Percentiles rank a stretch among this genome's conserved stretches.
Conservation (phyloP, 2,888 invertebrate genomes). For the Platycnemis pennipes region DNA sequence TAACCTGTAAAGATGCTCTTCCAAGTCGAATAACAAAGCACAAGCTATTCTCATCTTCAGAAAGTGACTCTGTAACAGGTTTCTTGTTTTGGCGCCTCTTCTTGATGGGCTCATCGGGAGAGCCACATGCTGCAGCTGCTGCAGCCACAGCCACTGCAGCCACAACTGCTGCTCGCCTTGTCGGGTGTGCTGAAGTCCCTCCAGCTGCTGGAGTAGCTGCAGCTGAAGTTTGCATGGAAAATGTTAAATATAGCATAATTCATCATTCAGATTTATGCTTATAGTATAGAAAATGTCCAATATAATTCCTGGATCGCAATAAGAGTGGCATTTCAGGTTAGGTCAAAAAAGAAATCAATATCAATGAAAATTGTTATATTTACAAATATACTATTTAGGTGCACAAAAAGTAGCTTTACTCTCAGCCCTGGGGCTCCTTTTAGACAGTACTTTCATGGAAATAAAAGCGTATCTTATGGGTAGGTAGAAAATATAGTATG, state of each 20-base stretch:
- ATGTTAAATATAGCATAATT: not conserved
- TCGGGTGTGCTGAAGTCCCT: slow-evolving; percentile 76
- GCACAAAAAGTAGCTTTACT: too few species aligned
- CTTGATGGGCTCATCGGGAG: slow-evolving; percentile 75
- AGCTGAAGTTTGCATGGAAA: slow-evolving; percentile 16
- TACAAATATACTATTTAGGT: too few species aligned
- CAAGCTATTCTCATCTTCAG: slow-evolving; percentile 91
- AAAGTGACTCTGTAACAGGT: slow-evolving; percentile 80
- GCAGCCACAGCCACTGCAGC: slow-evolving; percentile 76
- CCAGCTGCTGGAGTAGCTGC: slow-evolving; percentile 80
- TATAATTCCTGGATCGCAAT: too few species aligned
- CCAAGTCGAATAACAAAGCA: slow-evolving; percentile 92
- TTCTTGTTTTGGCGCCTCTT: slow-evolving; percentile 78
- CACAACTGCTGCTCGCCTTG: slow-evolving; percentile 77
- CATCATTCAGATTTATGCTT: too few species aligned
- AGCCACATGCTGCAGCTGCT: slow-evolving; percentile 73
- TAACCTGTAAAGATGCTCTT: slow-evolving; percentile 88
- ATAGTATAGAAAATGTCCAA: too few species aligned
- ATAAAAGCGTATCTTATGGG: too few species aligned
- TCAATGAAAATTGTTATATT: too few species aligned
- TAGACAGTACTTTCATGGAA: too few species aligned
- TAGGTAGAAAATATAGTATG: too few species aligned
- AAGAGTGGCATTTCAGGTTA: too few species aligned
- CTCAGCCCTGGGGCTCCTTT: too few species aligned
- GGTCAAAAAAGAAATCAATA: too few species aligned